Conservation (phyloP, 2,113 vertebrate genomes). For the Uria lomvia region DNA sequence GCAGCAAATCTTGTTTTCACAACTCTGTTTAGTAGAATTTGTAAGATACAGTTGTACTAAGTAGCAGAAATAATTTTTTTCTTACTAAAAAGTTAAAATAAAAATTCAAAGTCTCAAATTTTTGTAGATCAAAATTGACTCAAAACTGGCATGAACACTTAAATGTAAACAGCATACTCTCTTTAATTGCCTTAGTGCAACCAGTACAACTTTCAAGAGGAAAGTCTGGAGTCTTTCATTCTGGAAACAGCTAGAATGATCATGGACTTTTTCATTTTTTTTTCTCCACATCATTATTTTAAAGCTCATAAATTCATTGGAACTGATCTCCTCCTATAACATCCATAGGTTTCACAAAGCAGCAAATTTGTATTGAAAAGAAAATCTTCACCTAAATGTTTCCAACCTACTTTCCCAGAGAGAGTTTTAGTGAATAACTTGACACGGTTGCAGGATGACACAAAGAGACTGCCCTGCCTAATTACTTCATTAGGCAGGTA, state of each 20-base stretch:
- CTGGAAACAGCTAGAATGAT: background rate
- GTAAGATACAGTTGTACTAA: background rate
- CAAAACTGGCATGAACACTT: background rate
- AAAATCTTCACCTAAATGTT: background rate
- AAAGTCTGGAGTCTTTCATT: background rate
- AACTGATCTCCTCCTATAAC: background rate
- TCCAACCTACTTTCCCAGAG: background rate
- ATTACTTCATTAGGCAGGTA: background rate
- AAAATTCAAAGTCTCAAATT: background rate
- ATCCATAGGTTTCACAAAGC: background rate
- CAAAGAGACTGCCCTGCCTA: background rate
- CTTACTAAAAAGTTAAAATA: background rate
- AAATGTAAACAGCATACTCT: background rate
- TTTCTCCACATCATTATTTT: background rate
- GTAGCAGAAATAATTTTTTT: background rate
- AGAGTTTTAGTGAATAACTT: background rate
- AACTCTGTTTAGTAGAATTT: background rate
- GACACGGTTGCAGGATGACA: background rate
- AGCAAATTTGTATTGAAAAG: background rate
- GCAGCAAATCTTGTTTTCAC: background rate
- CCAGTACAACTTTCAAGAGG: background rate
- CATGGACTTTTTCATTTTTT: background rate
- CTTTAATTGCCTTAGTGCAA: background rate
- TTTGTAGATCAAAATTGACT: background rate
- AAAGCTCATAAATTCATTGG: background rate